phyloP scores from a whole-genome alignment of 2,888 invertebrate species.

The Antitype chi region DNA sequence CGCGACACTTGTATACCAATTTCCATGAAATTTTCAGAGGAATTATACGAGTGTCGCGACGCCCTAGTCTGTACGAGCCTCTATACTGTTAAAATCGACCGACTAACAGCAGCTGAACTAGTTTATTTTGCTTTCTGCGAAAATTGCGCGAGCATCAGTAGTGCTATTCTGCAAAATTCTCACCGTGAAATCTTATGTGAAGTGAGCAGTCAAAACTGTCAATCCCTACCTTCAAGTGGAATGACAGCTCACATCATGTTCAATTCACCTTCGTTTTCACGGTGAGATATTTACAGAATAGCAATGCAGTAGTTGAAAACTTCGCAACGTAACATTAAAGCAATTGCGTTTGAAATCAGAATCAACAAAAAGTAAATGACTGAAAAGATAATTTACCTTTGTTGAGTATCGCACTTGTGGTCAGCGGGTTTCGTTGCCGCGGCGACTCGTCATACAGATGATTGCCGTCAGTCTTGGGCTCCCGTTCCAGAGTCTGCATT shows the following conservation, averaged over 20 bases:
- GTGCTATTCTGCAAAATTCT: too few relatives aligned
- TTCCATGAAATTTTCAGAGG: background rate
- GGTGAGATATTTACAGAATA: too few relatives aligned
- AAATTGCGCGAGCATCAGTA: slow-evolving; percentile 1
- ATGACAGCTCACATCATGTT: too few relatives aligned
- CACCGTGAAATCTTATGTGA: too few relatives aligned
- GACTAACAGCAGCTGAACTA: background rate
- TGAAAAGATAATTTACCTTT: slow-evolving; percentile 71
- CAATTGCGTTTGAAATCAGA: background rate
- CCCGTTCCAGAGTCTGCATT: slow-evolving; percentile 98
- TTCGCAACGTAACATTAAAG: slow-evolving; percentile 26
- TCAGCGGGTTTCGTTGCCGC: slow-evolving; percentile 88
- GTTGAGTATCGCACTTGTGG: slow-evolving; percentile 83
- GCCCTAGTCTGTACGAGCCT: too few relatives aligned
- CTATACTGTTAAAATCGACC: background rate
- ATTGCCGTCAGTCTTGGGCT: slow-evolving; percentile 95
- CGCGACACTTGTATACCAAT: too few relatives aligned
- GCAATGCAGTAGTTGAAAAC: background rate
- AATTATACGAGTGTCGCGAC: too few relatives aligned
- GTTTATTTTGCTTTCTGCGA: slow-evolving; percentile 3
- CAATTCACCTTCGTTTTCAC: too few relatives aligned
- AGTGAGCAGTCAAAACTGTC: too few relatives aligned
- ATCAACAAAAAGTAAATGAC: background rate
- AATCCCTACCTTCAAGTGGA: too few relatives aligned
- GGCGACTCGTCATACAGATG: slow-evolving; percentile 91